A percentile compares a stretch with the other conserved stretches of the same genome.
Evolutionary conservation across 2,888 invertebrate genomes (phyloP).

Genomic region (Tipula helvola): DNA sequence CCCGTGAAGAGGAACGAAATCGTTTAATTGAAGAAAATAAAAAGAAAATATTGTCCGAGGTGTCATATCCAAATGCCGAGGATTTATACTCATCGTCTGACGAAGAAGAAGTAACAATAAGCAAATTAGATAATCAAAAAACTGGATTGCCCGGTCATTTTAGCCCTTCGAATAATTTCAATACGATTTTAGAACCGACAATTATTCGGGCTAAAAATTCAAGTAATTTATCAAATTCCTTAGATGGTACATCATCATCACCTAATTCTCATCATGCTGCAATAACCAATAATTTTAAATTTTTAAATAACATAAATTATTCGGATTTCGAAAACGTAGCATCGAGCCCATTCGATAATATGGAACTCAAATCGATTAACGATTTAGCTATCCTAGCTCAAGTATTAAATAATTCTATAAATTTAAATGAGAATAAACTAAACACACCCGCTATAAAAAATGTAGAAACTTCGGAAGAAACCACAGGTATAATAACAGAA

Average conservation of each 20-base stretch:
- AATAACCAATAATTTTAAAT: not conserved
- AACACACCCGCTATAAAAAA: not conserved
- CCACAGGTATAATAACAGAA: not conserved
- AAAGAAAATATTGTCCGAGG: conserved; percentile 44
- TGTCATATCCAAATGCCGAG: conserved; percentile 48
- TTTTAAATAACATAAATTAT: conserved; percentile 31
- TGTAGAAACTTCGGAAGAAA: not conserved
- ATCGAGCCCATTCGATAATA: conserved; percentile 86
- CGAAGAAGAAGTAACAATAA: not conserved
- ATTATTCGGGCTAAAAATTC: conserved; percentile 21
- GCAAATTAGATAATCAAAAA: not conserved
- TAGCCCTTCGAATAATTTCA: conserved; percentile 24
- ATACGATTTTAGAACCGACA: conserved; percentile 34
- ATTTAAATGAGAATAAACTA: not conserved
- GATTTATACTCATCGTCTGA: conserved; percentile 43
- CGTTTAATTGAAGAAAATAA: conserved; percentile 42
- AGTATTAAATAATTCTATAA: conserved; percentile 40
- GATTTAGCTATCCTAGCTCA: conserved; percentile 83
- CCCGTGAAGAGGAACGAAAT: conserved; percentile 43
- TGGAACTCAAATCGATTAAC: conserved; percentile 83
- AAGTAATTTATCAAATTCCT: not conserved
- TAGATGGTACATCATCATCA: not conserved
- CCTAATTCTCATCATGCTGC: not conserved
- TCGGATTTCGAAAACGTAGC: conserved; percentile 87
- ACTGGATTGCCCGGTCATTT: not conserved